Evolutionary conservation across 2,888 invertebrate species (phyloP).

Genomic region (Acleris sparsana): DNA sequence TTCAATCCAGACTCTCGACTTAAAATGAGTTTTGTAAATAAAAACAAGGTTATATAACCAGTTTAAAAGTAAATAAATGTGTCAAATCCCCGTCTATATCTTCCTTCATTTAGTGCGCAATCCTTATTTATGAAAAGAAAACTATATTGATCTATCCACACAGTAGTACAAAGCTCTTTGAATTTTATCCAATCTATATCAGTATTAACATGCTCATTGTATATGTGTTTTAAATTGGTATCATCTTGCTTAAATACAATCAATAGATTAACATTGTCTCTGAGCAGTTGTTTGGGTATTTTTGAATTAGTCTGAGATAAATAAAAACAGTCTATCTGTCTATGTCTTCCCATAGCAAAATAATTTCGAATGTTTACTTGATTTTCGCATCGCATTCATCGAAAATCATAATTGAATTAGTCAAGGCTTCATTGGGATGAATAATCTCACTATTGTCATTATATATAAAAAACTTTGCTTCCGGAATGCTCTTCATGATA

Average conservation of each 20-base stretch:
- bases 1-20: no score
- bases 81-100: constrained; percentile 39
- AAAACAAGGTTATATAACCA: no score
- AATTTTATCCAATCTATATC: constrained; percentile 44
- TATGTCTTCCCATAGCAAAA: constrained; percentile 35
- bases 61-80: not conserved
- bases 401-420: constrained; percentile 33
- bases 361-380: constrained; percentile 36
- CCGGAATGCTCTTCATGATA: not conserved
- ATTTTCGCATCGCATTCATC: constrained; percentile 36
- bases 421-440: constrained; percentile 9
- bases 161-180: constrained; percentile 36
- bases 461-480: not conserved
- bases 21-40: no score
- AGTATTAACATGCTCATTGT: constrained; percentile 45
- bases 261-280: constrained; percentile 44
- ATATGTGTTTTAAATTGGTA: constrained; percentile 47
- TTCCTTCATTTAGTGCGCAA: constrained; percentile 39
- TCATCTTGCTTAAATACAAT: constrained; percentile 48
- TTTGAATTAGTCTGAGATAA: constrained; percentile 46
- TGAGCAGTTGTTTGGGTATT: constrained; percentile 47
- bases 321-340: constrained; percentile 35
- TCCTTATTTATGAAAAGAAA: constrained; percentile 43
- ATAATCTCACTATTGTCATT: not conserved
- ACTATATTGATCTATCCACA: constrained; percentile 35